Conservation (phyloP, 2,797 vertebrate species). For the Pyrocephalus nanus region DNA sequence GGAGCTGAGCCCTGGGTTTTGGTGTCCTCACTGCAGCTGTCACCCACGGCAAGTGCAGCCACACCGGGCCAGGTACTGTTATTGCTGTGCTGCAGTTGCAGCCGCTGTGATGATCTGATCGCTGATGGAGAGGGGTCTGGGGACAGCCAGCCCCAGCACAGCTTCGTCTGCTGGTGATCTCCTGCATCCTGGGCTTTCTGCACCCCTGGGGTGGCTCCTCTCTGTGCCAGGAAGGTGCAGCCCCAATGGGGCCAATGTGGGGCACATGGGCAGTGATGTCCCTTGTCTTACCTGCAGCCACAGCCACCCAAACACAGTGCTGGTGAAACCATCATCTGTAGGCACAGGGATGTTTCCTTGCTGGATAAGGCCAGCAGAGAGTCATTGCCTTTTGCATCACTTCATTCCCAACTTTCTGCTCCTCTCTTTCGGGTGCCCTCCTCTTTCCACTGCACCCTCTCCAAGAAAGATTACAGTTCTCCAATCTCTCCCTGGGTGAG, state of each 20-base stretch:
- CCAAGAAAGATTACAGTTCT: rapidly evolving
- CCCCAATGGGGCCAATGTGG: rapidly evolving
- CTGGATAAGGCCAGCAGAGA: neutral
- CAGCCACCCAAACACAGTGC: neutral
- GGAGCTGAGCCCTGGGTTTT: neutral
- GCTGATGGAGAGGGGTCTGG: neutral
- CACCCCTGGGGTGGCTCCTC: neutral
- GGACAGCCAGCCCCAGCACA: rapidly evolving
- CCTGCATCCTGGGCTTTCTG: neutral
- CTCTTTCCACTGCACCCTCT: neutral
- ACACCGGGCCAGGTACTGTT: rapidly evolving
- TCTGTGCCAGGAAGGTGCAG: rapidly evolving
- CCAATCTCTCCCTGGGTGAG: rapidly evolving
- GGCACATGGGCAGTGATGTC: rapidly evolving
- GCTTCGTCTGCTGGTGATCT: neutral
- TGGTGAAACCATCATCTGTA: rapidly evolving
- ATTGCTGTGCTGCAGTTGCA: neutral
- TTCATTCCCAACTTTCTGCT: neutral
- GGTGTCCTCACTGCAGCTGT: neutral
- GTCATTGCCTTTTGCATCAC: neutral
- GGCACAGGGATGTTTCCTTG: neutral
- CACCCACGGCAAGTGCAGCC: neutral
- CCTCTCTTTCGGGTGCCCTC: neutral
- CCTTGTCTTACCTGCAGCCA: rapidly evolving
- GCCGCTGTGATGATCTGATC: rapidly evolving